Evolutionary conservation across 2,797 vertebrate genomes (phyloP), one percentile per base, ranked within the genome.

Genomic region (Numenius phaeopus): DNA sequence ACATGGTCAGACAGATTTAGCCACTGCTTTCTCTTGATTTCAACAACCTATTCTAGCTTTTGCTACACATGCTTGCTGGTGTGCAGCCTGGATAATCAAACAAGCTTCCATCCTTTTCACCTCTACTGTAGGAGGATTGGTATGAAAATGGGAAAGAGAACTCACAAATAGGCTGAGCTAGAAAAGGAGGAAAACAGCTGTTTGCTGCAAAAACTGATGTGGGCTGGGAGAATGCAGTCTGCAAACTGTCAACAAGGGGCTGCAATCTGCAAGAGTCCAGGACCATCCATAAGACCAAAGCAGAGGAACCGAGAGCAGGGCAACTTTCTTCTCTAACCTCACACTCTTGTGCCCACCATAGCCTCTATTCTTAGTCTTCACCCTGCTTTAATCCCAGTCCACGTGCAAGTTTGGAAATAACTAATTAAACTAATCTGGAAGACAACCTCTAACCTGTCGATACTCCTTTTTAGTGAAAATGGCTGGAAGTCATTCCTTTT

Each of bases 401-500:
- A 92, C 40, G 32, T 34, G 24, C 24, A 89, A 59, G 57, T 77
- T 82, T 86, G 42, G 65, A 95, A 98, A 95, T 23, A 55, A 69
- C 30, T 62, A 37, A 79, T 73, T 70, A 80, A 90, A 90, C 42
- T 40, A 75, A 44, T 39, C 66, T 82, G 61, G 83, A 89, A 87
- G 76, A 77, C 55, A 90, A 71, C 9, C 22, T 81, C 57, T 58
- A 82, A 64, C 26, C 87, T 86, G 65, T 30, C 11, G 4, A 44
- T 39, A 90, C 39, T 59, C 66, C 58, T 90, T 91, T 80, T 30
- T 83, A 91, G n/a, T 77, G 55, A 96, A 95, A 61, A 92, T 30
- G 61, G 84, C n/a, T 72, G 49, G 39, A 88, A 82, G 59, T 95
- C 61, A 89, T 69, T 84, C 91, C 79, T 93, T 96, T 93, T 61